phyloP scores from a whole-genome alignment of 2,113 vertebrate species.

The Hippocampus barbouri region DNA sequence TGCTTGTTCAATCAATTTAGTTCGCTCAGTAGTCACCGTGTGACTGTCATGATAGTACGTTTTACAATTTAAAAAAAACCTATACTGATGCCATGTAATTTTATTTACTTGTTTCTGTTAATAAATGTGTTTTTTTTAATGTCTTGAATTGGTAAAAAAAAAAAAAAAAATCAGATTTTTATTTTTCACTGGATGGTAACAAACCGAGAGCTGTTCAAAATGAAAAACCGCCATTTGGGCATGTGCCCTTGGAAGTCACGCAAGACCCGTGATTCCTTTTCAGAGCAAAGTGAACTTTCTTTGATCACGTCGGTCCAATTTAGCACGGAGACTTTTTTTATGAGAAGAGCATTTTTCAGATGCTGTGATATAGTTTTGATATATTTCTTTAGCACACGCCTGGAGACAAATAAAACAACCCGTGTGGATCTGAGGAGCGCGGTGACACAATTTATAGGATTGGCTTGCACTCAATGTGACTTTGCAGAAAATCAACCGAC shows the following conservation, averaged over 20 bases:
- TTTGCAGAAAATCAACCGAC: constrained; percentile 24
- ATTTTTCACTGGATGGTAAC: background rate
- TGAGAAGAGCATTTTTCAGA: background rate
- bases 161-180: too few species aligned
- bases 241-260: background rate
- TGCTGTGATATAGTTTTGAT: background rate
- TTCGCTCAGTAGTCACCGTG: too few species aligned
- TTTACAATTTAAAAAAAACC: too few species aligned
- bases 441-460: constrained; percentile 14
- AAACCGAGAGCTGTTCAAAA: background rate
- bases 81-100: too few species aligned
- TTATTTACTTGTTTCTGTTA: too few species aligned
- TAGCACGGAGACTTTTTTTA: background rate
- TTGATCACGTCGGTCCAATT: background rate
- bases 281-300: background rate
- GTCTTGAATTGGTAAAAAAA: too few species aligned
- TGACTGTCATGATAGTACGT: too few species aligned
- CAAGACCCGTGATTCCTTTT: background rate
- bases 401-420: constrained; percentile 36
- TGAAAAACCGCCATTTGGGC: background rate
- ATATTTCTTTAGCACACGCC: constrained; percentile 26
- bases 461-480: background rate
- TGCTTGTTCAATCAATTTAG: too few species aligned
- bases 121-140: too few species aligned
- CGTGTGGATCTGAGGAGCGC: constrained; percentile 23